Percentiles rank a stretch among this genome's conserved stretches.
phyloP scores from a whole-genome alignment of 2,113 vertebrate species.

The Zosterops hypoxanthus region DNA sequence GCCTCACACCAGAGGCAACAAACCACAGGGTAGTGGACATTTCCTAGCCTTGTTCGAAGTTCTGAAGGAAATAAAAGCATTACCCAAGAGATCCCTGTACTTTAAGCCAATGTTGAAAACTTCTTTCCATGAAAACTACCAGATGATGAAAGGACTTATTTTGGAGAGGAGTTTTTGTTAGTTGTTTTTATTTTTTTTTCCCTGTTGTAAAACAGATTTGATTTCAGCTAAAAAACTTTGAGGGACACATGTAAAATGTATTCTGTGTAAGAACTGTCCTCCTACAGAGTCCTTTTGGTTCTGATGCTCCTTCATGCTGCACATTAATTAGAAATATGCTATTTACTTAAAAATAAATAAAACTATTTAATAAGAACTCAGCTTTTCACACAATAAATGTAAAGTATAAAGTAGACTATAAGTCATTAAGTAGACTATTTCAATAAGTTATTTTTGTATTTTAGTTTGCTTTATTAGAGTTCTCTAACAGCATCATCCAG shows the following conservation, averaged over 20 bases:
- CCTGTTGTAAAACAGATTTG: not conserved
- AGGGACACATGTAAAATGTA: not conserved
- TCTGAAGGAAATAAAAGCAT: not conserved
- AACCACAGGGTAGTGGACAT: not conserved
- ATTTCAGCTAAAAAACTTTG: not conserved
- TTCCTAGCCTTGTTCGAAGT: not conserved
- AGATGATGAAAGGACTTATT: not conserved
- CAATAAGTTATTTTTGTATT: not conserved
- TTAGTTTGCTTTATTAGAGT: not conserved
- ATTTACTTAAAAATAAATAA: not conserved
- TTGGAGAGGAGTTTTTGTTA: not conserved
- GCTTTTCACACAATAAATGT: not conserved
- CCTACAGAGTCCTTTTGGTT: not conserved
- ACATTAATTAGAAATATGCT: not conserved
- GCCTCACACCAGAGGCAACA: too few relatives aligned
- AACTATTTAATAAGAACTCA: not conserved
- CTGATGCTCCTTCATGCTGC: not conserved
- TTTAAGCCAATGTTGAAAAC: not conserved
- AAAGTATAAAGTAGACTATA: not conserved
- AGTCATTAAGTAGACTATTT: not conserved
- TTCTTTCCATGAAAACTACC: not conserved
- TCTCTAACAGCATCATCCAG: not conserved
- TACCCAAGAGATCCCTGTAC: not conserved
- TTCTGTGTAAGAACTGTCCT: not conserved
- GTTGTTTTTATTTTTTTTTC: too few relatives aligned